Evolutionary conservation across 2,113 vertebrate genomes (phyloP), one percentile per base, ranked within the genome.

Genomic region (Ceyx melanurus): DNA sequence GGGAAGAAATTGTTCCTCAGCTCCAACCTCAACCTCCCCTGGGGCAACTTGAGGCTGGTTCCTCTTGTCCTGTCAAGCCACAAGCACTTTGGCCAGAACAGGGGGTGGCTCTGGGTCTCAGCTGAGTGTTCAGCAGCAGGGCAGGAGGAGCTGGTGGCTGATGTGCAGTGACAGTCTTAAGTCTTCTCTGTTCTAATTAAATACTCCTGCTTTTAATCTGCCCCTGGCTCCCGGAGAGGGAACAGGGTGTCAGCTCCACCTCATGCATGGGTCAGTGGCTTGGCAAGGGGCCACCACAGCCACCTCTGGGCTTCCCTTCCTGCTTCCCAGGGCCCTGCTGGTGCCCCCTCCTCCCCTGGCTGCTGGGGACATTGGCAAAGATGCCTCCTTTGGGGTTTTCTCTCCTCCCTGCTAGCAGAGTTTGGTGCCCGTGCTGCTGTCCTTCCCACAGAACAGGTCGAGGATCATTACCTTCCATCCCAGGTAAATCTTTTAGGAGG

Each of bases 131-230:
- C 0, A 0, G 25, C 11, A 35, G 3, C 4, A 0, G 79, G 56
- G 28, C 18, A 15, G 65, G 51, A 29, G 2, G 80, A 82, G 50
- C 67, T 1, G 4, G 23, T 0, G 1, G 13, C 85, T 74, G 82
- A 23, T 22, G 70, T 28, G 66, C 10, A 0, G 35, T 31, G 35
- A 33, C 78, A 33, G 53, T 18, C 92, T 88, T 87, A 82, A 91
- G 43, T 95, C 58, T 1, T 66, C 74, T 79, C 78, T 37, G 66
- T 48, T 95, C 88, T 89, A 88, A 89, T 96, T 94, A 79, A 88
- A 61, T 35, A 51, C 88, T 89, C 82, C 56, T 0, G 2, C 25
- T 20, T 94, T 75, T 89, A 89, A 91, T 94, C 90, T 76, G 37
- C 46, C 8, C 53, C 33, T 0, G 0, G 22, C 84, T 87, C 51